Conservation (phyloP, 2,888 invertebrate species). For the Sinelater perroti region DNA sequence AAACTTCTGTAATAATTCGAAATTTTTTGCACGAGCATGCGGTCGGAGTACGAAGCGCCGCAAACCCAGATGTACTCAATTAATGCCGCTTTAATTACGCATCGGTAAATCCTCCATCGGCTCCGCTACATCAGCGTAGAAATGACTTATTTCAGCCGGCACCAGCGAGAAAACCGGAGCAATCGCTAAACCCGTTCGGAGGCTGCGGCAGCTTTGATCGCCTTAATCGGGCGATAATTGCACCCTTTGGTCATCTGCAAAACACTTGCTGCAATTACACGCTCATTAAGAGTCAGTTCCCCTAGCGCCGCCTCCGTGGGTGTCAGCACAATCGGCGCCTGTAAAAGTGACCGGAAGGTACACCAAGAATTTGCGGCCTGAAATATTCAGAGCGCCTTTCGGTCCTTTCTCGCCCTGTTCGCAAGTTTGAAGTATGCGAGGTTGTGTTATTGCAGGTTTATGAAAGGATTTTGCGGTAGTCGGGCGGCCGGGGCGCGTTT, state of each 20-base stretch:
- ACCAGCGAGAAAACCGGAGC: conserved; percentile 6
- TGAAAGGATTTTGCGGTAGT: too few species aligned
- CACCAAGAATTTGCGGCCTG: conserved; percentile 1
- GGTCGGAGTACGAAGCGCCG: too few species aligned
- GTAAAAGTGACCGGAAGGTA: conserved; percentile 4
- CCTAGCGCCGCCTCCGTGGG: not conserved
- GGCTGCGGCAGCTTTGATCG: conserved; percentile 8
- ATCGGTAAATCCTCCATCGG: not conserved
- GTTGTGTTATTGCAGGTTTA: conserved; percentile 2
- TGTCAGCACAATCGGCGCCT: conserved; percentile 4
- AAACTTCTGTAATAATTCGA: too few species aligned
- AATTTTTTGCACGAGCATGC: too few species aligned
- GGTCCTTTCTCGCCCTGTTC: conserved; percentile 6
- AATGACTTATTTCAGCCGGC: conserved; percentile 21
- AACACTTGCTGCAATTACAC: not conserved
- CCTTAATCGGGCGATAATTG: conserved; percentile 20
- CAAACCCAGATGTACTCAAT: too few species aligned
- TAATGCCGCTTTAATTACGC: conserved; percentile 13
- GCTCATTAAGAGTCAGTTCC: conserved; percentile 12
- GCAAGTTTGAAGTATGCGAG: conserved; percentile 8
- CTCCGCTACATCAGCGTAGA: not conserved
- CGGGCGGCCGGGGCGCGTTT: too few species aligned
- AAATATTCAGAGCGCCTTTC: conserved; percentile 13
- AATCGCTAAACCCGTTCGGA: conserved; percentile 16
- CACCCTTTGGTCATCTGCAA: conserved; percentile 10